Evolutionary conservation across 2,888 invertebrate genomes (phyloP).

Genomic region (Sphaerophoria rueppellii): DNA sequence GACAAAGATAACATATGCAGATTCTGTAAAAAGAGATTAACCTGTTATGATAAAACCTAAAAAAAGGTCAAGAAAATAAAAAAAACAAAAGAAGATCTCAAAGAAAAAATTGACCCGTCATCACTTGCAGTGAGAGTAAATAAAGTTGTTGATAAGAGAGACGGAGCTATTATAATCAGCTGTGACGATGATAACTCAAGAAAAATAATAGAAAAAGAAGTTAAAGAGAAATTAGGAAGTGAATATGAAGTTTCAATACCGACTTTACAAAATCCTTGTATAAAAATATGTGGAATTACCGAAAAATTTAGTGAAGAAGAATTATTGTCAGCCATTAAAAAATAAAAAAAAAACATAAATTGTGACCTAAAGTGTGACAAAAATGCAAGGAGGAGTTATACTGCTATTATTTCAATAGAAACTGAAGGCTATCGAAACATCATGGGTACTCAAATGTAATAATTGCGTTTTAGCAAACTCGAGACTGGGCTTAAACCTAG

Average conservation of each 20-base stretch:
- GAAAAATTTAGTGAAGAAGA: background rate
- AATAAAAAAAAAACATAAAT: background rate
- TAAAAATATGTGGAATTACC: no score
- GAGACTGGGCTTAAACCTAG: background rate
- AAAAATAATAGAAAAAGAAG: slow-evolving; percentile 7
- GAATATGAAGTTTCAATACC: no score
- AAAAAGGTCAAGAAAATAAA: slow-evolving; percentile 8
- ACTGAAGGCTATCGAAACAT: background rate
- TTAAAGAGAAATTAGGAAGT: slow-evolving; percentile 11
- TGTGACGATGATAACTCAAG: slow-evolving; percentile 3
- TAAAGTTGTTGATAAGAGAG: slow-evolving; percentile 2
- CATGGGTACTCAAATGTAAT: background rate
- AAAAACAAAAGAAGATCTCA: slow-evolving; percentile 24
- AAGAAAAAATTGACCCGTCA: slow-evolving; percentile 8
- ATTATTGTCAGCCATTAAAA: background rate
- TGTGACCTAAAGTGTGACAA: background rate
- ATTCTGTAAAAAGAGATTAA: background rate
- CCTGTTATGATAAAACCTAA: background rate
- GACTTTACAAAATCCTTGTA: no score
- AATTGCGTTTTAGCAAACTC: background rate
- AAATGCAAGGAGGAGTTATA: no score
- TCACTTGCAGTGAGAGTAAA: background rate
- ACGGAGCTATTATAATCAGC: slow-evolving; percentile 6
- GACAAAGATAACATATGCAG: background rate
- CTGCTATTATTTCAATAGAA: background rate